Percentiles rank a stretch among this genome's conserved stretches.
Conservation (phyloP, 1,140 invertebrate genomes). For the Venustaconcha ellipsiformis region DNA sequence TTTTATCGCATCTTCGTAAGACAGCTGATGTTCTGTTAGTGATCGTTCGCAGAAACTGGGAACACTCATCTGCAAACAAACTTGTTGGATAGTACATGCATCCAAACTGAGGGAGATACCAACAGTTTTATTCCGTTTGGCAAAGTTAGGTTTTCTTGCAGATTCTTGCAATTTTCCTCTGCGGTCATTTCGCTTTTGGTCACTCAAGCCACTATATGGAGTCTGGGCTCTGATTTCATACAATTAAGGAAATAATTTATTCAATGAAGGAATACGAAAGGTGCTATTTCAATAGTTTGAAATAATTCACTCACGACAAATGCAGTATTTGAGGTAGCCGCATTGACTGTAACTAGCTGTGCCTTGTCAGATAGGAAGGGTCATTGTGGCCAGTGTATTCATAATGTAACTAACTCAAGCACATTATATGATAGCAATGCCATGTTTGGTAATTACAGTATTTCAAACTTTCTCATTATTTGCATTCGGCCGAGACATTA, state of each 20-base stretch:
- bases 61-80: slow-evolving; percentile 17
- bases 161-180: background rate
- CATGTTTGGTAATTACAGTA: too few relatives aligned
- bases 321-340: background rate
- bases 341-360: slow-evolving; percentile 9
- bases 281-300: slow-evolving; percentile 11
- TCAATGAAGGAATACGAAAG: slow-evolving; percentile 1
- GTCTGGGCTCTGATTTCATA: slow-evolving; percentile 9
- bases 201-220: slow-evolving; percentile 26
- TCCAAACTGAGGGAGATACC: slow-evolving; percentile 13
- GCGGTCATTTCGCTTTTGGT: slow-evolving; percentile 9
- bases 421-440: too few relatives aligned
- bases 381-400: too few relatives aligned
- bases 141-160: slow-evolving; percentile 11
- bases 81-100: slow-evolving; percentile 16
- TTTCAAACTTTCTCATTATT: too few relatives aligned
- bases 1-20: too few relatives aligned
- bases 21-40: too few relatives aligned
- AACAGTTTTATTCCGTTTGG: slow-evolving; percentile 12
- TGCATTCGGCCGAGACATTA: too few relatives aligned
- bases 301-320: slow-evolving; percentile 11
- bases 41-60: background rate
- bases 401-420: too few relatives aligned
- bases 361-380: slow-evolving; percentile 10
- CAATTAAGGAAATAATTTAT: slow-evolving; percentile 19